A percentile compares a stretch with the other conserved stretches of the same genome.
Evolutionary conservation across 1,140 invertebrate species (phyloP).

Genomic region (Drosophila rhopaloa): DNA sequence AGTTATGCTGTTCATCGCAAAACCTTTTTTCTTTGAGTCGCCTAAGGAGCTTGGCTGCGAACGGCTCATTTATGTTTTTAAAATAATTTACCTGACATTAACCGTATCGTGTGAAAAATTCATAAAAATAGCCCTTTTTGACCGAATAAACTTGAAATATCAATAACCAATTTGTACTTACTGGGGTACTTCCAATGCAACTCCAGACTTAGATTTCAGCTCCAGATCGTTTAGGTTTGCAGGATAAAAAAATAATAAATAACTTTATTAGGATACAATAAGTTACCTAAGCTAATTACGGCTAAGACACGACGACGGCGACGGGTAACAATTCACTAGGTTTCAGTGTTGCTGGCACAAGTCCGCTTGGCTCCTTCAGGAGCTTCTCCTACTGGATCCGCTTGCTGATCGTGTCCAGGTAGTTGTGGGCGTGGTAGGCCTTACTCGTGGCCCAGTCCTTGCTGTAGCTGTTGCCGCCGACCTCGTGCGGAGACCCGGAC

Average conservation of each 20-base stretch:
- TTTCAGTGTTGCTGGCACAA: slow-evolving; percentile 44
- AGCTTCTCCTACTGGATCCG: slow-evolving; percentile 53
- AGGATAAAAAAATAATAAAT: slow-evolving; percentile 37
- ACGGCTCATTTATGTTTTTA: no score
- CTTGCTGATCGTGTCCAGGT: slow-evolving; percentile 80
- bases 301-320: slow-evolving; percentile 24
- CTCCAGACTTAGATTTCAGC: no score
- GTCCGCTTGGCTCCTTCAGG: not conserved
- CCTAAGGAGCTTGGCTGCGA: no score
- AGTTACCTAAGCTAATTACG: slow-evolving; percentile 32
- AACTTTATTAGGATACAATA: slow-evolving; percentile 59
- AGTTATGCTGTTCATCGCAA: no score
- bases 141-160: no score
- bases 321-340: slow-evolving; percentile 52
- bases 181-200: no score
- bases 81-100: no score
- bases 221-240: slow-evolving; percentile 16
- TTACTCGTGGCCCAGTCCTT: slow-evolving; percentile 81
- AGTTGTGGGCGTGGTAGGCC: slow-evolving; percentile 75
- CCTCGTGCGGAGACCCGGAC: slow-evolving; percentile 51
- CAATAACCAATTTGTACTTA: no score
- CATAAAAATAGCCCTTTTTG: no score
- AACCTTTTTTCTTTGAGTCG: no score
- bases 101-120: no score
- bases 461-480: slow-evolving; percentile 57